Evolutionary conservation across 2,888 invertebrate genomes (phyloP).

Genomic region (Omphaloscelis lunosa): DNA sequence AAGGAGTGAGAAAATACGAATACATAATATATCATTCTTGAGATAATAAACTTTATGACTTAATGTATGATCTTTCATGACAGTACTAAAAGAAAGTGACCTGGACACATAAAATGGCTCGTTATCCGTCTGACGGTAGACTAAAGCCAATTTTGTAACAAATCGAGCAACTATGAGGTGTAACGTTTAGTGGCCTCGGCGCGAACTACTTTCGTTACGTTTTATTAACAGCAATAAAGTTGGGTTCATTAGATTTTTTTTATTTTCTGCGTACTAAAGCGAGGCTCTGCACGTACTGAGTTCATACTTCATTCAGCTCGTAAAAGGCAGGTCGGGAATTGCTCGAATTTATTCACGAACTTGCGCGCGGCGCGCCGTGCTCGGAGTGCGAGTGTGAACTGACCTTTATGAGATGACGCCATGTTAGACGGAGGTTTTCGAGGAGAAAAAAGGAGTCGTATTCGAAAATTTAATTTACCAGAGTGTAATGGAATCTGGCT

Average conservation of each 20-base stretch:
- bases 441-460: slow-evolving; percentile 26
- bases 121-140: slow-evolving; percentile 54
- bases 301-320: slow-evolving; percentile 83
- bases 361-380: slow-evolving; percentile 56
- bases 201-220: slow-evolving; percentile 76
- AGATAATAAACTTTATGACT: slow-evolving; percentile 57
- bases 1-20: slow-evolving; percentile 18
- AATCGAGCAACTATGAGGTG: slow-evolving; percentile 72
- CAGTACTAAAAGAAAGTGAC: slow-evolving; percentile 64
- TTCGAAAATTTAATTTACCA: slow-evolving; percentile 58
- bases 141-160: slow-evolving; percentile 64
- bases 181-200: slow-evolving; percentile 72
- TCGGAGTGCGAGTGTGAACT: slow-evolving; percentile 64
- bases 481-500: slow-evolving; percentile 19
- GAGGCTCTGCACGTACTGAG: slow-evolving; percentile 78
- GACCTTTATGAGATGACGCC: slow-evolving; percentile 65
- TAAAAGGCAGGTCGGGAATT: slow-evolving; percentile 81
- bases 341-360: slow-evolving; percentile 82
- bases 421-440: slow-evolving; percentile 46
- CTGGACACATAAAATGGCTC: slow-evolving; percentile 61
- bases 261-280: slow-evolving; percentile 81
- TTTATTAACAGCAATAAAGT: slow-evolving; percentile 83
- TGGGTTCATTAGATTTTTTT: slow-evolving; percentile 84
- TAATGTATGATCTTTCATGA: slow-evolving; percentile 59
- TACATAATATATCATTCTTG: slow-evolving; percentile 28